Percentiles rank a stretch among this genome's conserved stretches.
These are phyloP conservation scores for Cremastinae sp. DNA, from an alignment of 2,888 invertebrate species.

Conservation along the genomic window DNA sequence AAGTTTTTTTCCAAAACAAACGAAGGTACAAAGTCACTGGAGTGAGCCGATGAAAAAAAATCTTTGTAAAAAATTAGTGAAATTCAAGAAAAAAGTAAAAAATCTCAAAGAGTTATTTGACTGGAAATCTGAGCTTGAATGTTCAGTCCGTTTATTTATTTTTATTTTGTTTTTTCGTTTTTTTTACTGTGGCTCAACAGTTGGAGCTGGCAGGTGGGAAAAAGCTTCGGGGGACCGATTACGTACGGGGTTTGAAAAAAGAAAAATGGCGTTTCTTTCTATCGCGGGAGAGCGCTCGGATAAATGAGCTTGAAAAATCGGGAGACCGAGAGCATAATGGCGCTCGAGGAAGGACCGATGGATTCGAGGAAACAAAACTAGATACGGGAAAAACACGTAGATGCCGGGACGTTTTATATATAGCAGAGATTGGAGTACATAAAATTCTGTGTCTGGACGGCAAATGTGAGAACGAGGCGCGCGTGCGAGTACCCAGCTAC, in stretches of 20 bases:
- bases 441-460: background rate
- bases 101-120: no score
- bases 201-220: no score
- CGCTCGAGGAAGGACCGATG: background rate
- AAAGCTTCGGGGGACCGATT: no score
- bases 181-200: no score
- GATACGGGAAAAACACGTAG: background rate
- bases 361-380: conserved; percentile 2
- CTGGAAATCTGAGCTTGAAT: no score
- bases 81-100: no score
- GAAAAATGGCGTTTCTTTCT: background rate
- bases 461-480: conserved; percentile 39
- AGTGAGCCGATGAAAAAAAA: no score
- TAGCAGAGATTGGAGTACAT: conserved; percentile 8
- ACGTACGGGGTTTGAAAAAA: background rate
- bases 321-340: conserved; percentile 2
- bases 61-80: no score
- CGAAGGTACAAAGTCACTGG: no score
- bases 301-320: conserved; percentile 20
- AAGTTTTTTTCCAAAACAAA: no score
- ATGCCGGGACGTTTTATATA: background rate
- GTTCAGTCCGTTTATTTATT: no score
- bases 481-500: conserved; percentile 21
- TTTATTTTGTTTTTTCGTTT: no score
- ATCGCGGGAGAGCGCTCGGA: background rate